Percentiles rank a stretch among this genome's conserved stretches.
Conservation (phyloP, 2,888 invertebrate species). For the Protula sp. region DNA sequence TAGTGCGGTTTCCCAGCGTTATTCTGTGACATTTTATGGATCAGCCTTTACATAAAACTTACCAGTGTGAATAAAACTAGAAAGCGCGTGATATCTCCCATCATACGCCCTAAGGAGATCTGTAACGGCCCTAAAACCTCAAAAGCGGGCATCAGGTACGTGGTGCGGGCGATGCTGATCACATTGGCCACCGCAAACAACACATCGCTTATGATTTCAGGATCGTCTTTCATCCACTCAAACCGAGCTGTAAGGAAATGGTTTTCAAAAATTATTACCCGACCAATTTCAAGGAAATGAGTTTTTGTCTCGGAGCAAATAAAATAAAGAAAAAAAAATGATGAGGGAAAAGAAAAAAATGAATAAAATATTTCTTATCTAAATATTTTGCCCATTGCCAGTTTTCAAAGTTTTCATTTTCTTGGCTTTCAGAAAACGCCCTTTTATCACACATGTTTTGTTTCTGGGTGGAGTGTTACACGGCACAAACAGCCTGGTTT, state of each 20-base stretch:
- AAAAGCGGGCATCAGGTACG: conserved; percentile 54
- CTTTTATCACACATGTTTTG: too few relatives aligned
- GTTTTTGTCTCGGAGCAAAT: too few relatives aligned
- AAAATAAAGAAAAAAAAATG: conserved; percentile 1
- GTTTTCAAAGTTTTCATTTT: too few relatives aligned
- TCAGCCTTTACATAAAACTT: too few relatives aligned
- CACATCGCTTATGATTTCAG: conserved; percentile 53
- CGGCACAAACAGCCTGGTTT: too few relatives aligned
- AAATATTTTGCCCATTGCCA: too few relatives aligned
- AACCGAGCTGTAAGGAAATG: conserved; percentile 49
- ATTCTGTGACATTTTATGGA: too few relatives aligned
- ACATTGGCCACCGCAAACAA: conserved; percentile 54
- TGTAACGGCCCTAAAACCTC: conserved; percentile 53
- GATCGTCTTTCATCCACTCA: conserved; percentile 51
- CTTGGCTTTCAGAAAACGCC: too few relatives aligned
- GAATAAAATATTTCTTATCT: too few relatives aligned
- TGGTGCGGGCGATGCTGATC: conserved; percentile 52
- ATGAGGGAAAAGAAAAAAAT: too few relatives aligned
- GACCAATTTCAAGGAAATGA: neutral
- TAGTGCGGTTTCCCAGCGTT: neutral
- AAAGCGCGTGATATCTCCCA: conserved; percentile 53
- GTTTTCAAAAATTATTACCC: too few relatives aligned
- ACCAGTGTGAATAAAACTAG: conserved; percentile 53
- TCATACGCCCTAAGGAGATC: conserved; percentile 52
- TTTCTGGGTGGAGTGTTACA: too few relatives aligned